Percentiles rank a stretch among this genome's conserved stretches.
phyloP scores from a whole-genome alignment of 2,888 invertebrate genomes.

The Orthonevra nobilis region DNA sequence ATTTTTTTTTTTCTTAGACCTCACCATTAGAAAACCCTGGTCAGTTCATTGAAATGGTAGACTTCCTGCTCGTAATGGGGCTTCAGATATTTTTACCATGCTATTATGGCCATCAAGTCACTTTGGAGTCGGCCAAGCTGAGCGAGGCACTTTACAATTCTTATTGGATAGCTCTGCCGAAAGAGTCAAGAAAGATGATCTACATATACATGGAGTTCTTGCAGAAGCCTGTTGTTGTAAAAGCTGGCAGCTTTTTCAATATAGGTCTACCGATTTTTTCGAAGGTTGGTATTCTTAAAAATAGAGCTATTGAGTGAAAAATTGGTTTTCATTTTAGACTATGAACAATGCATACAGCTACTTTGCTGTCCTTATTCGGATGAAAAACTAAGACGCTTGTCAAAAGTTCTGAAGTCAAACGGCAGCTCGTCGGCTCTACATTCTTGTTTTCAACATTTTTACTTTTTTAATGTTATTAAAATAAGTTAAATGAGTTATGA shows the following conservation, averaged over 20 bases:
- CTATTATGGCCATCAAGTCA: slow-evolving; percentile 76
- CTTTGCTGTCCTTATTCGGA: slow-evolving; percentile 75
- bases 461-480: too few relatives aligned
- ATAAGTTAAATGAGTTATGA: too few relatives aligned
- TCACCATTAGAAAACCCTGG: slow-evolving; percentile 31
- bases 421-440: too few relatives aligned
- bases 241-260: slow-evolving; percentile 75
- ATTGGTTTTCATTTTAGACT: slow-evolving; percentile 25
- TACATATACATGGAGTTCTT: slow-evolving; percentile 75
- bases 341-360: slow-evolving; percentile 51
- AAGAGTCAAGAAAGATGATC: slow-evolving; percentile 73
- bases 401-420: too few relatives aligned
- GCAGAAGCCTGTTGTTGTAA: slow-evolving; percentile 73
- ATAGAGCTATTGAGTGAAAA: neutral
- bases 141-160: slow-evolving; percentile 73
- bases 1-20: slow-evolving; percentile 6
- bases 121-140: slow-evolving; percentile 72
- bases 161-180: slow-evolving; percentile 74
- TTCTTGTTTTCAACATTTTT: too few relatives aligned
- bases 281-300: slow-evolving; percentile 72
- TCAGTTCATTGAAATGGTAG: slow-evolving; percentile 65
- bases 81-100: slow-evolving; percentile 77
- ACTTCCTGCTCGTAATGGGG: slow-evolving; percentile 74
- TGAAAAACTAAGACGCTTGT: slow-evolving; percentile 72
- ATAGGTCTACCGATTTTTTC: slow-evolving; percentile 76